These are phyloP conservation scores for Heteractis magnifica DNA, from an alignment of 92 coral and sea anemone genomes.

Conservation along the genomic window DNA sequence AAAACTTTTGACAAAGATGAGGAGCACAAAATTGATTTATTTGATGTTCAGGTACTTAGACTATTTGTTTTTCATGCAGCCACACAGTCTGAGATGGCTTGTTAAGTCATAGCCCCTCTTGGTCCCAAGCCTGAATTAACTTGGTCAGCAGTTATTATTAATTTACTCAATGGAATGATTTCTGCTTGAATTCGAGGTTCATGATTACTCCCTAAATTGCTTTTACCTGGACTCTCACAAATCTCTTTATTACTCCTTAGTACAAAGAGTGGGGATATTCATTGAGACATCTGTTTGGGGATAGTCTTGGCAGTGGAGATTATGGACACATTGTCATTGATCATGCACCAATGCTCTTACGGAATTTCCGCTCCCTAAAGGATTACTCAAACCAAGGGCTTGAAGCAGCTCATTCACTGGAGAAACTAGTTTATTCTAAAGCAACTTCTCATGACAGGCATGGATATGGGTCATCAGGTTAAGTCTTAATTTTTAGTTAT, in stretches of 20 bases:
- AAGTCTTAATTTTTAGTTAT: background rate
- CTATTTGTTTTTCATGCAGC: background rate
- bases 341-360: slow-evolving; percentile 7
- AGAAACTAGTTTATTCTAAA: slow-evolving; percentile 3
- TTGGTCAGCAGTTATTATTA: too few relatives aligned
- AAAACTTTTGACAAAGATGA: background rate
- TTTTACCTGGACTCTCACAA: too few relatives aligned
- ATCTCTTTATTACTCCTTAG: background rate
- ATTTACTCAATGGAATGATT: too few relatives aligned
- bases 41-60: too few relatives aligned
- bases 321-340: slow-evolving; percentile 14
- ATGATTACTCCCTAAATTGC: too few relatives aligned
- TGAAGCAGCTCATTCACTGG: slow-evolving; percentile 17
- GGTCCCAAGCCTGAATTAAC: too few relatives aligned
- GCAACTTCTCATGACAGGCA: slow-evolving; percentile 15
- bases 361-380: slow-evolving; percentile 12
- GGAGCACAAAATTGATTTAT: too few relatives aligned
- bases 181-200: too few relatives aligned
- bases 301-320: slow-evolving; percentile 16
- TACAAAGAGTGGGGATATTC: slow-evolving; percentile 20
- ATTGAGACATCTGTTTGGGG: background rate
- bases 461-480: slow-evolving; percentile 15
- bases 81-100: too few relatives aligned
- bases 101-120: too few relatives aligned
- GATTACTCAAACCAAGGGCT: slow-evolving; percentile 21